Evolutionary conservation across 2,888 invertebrate species (phyloP).

Genomic region (Serrognathus titanus): DNA sequence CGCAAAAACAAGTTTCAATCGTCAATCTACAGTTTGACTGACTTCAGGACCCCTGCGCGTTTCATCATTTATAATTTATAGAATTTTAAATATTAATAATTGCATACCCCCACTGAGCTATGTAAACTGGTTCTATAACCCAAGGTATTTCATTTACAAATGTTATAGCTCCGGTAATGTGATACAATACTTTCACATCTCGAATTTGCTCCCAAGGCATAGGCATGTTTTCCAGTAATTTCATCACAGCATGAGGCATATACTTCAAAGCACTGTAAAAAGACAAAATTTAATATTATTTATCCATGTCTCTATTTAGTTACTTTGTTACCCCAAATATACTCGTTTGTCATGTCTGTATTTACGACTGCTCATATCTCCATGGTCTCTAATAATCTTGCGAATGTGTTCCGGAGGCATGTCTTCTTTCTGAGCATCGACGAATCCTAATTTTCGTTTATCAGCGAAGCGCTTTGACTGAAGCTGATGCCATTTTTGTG

Average conservation of each 20-base stretch:
- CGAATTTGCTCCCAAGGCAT: conserved; percentile 99
- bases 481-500: conserved; percentile 97
- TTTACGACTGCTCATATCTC: conserved; percentile 99
- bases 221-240: conserved; percentile 98
- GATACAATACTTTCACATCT: conserved; percentile 96
- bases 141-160: conserved; percentile 99
- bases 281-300: neutral
- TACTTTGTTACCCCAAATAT: conserved; percentile 72
- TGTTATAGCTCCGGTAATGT: conserved; percentile 99
- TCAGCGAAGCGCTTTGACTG: conserved; percentile 99
- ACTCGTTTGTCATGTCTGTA: conserved; percentile 98
- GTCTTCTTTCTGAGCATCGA: conserved; percentile 98
- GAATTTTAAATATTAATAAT: neutral
- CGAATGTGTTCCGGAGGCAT: conserved; percentile 99
- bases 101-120: conserved; percentile 96
- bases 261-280: conserved; percentile 85
- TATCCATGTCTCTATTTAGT: neutral
- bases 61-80: conserved; percentile 16
- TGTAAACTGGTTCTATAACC: conserved; percentile 98
- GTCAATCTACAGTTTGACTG: conserved; percentile 48
- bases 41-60: conserved; percentile 26
- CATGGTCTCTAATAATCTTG: conserved; percentile 98
- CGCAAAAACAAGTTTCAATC: neutral
- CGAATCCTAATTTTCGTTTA: conserved; percentile 97
- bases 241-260: conserved; percentile 99